These are phyloP conservation scores for Scolanthus callimorphus DNA, from an alignment of 92 coral and sea anemone genomes.

Conservation along the genomic window DNA sequence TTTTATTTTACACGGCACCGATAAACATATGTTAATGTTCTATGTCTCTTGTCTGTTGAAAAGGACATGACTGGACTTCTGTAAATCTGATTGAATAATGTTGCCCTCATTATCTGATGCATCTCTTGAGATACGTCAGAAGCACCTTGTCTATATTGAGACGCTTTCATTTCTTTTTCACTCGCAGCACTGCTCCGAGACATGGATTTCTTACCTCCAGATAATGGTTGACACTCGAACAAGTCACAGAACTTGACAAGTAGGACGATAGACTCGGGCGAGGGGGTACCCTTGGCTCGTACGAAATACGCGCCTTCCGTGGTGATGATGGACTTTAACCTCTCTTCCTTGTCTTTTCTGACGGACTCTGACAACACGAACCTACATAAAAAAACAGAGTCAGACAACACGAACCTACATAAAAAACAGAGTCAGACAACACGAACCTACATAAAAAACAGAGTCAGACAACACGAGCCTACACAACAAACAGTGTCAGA, in stretches of 20 bases:
- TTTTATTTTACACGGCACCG: no score
- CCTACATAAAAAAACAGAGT: slow-evolving; percentile 22
- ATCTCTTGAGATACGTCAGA: no score
- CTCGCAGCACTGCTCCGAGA: no score
- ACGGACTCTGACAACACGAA: slow-evolving; percentile 94
- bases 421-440: neutral
- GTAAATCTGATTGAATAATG: no score
- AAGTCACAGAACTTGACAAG: slow-evolving; percentile 85
- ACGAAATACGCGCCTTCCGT: slow-evolving; percentile 96
- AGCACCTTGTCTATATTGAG: no score
- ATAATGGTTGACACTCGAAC: slow-evolving; percentile 84
- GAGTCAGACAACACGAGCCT: neutral
- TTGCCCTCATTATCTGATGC: no score
- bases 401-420: neutral
- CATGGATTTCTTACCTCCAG: slow-evolving; percentile 67
- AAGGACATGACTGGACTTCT: no score
- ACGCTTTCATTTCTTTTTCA: no score
- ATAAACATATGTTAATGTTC: no score
- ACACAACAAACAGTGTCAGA: neutral
- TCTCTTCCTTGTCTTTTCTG: slow-evolving; percentile 88
- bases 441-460: neutral
- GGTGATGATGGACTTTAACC: slow-evolving; percentile 87
- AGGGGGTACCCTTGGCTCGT: slow-evolving; percentile 92
- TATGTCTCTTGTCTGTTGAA: no score
- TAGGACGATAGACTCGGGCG: slow-evolving; percentile 93